These are phyloP conservation scores for Sebastes paucispinis DNA, from an alignment of 2,797 vertebrate genomes.

Conservation along the genomic window DNA sequence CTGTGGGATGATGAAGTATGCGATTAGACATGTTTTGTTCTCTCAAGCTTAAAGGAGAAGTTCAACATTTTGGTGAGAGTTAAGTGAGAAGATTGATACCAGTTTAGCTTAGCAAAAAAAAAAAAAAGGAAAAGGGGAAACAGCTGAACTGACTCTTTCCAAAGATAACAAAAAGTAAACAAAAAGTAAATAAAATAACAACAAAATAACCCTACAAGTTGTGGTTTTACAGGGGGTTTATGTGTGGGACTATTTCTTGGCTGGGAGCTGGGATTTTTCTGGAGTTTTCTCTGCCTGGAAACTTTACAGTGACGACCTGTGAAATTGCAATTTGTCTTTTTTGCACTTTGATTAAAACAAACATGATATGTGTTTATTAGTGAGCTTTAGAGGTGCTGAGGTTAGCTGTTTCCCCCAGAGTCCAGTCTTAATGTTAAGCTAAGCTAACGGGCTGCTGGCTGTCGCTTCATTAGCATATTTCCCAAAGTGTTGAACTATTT, in stretches of 20 bases:
- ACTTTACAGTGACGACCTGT: not conserved
- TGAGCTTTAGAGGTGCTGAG: not conserved
- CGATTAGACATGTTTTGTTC: not conserved
- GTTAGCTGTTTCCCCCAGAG: not conserved
- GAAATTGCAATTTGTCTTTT: not conserved
- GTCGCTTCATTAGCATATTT: not conserved
- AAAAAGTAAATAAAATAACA: not conserved
- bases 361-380: not conserved
- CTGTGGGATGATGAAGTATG: not conserved
- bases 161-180: not conserved
- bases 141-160: not conserved
- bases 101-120: not conserved
- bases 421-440: not conserved
- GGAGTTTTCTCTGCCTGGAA: not conserved
- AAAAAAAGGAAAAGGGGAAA: not conserved
- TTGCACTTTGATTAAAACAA: not conserved
- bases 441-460: not conserved
- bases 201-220: not conserved
- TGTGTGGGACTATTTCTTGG: not conserved
- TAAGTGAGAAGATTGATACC: not conserved
- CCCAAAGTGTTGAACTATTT: too few relatives aligned
- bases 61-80: not conserved
- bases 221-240: not conserved
- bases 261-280: not conserved
- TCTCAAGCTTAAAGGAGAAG: not conserved